A percentile compares a stretch with the other conserved stretches of the same genome.
Conservation (phyloP, 92 coral and sea anemone species). For the Epizoanthus scotinus region DNA sequence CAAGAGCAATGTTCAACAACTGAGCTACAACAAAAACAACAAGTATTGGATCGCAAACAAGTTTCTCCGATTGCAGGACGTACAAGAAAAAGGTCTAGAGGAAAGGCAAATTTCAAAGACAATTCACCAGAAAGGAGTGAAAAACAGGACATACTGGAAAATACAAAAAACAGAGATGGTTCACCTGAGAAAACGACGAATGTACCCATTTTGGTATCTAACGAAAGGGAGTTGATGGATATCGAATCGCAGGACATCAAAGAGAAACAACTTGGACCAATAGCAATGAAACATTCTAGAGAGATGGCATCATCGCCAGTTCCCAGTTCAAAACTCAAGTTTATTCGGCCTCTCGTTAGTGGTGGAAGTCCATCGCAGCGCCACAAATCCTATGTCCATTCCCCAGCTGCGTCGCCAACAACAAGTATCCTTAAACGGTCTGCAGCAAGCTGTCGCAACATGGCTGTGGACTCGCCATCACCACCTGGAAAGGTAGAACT, state of each 20-base stretch:
- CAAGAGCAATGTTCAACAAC: slow-evolving; percentile 32
- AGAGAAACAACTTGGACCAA: slow-evolving; percentile 31
- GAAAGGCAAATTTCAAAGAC: slow-evolving; percentile 31
- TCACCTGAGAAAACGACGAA: neutral
- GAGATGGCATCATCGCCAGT: slow-evolving; percentile 85
- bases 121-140: slow-evolving; percentile 31
- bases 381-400: slow-evolving; percentile 51
- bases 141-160: slow-evolving; percentile 33
- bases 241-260: neutral
- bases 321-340: slow-evolving; percentile 68
- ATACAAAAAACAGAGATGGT: neutral
- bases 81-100: slow-evolving; percentile 62
- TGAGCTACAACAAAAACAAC: neutral
- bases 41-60: neutral
- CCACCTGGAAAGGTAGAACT: slow-evolving; percentile 91
- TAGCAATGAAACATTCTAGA: slow-evolving; percentile 25
- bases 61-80: slow-evolving; percentile 85
- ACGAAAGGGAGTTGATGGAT: slow-evolving; percentile 16
- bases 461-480: slow-evolving; percentile 86
- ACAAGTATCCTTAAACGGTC: slow-evolving; percentile 90
- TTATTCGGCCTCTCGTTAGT: slow-evolving; percentile 73
- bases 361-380: slow-evolving; percentile 82
- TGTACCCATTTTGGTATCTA: neutral
- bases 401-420: slow-evolving; percentile 89
- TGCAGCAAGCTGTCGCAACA: slow-evolving; percentile 52